A percentile compares a stretch with the other conserved stretches of the same genome.
phyloP scores from a whole-genome alignment of 2,113 vertebrate species.

The Oryzias javanicus region DNA sequence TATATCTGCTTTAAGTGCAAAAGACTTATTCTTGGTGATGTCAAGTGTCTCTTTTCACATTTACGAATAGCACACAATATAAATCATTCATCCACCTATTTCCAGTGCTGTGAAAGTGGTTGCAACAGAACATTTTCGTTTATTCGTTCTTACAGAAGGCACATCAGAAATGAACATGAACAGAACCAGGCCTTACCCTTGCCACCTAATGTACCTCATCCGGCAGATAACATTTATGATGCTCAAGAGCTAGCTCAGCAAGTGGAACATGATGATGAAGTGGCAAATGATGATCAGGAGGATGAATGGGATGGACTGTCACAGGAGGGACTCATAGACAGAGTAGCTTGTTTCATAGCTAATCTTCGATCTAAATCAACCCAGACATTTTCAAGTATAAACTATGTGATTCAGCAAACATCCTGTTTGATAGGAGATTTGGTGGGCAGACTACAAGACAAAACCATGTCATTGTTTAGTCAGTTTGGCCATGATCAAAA shows the following conservation, averaged over 20 bases:
- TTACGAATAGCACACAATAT: background rate
- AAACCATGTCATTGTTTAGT: conserved; percentile 1
- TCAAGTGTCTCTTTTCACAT: conserved; percentile 1
- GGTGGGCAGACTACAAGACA: background rate
- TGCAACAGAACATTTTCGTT: background rate
- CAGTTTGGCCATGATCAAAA: conserved; percentile 2
- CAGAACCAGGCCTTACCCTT: background rate
- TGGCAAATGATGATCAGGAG: background rate
- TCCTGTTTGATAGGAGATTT: background rate
- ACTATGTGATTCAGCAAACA: background rate
- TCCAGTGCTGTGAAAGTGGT: conserved; percentile 4
- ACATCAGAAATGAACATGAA: background rate
- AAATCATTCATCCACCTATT: background rate
- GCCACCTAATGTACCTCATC: background rate
- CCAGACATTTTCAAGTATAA: background rate
- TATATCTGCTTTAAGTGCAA: background rate
- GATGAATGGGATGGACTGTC: conserved; percentile 2
- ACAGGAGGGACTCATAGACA: background rate
- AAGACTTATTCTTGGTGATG: background rate
- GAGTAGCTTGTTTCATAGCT: background rate
- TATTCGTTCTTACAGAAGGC: background rate
- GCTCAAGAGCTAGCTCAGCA: background rate
- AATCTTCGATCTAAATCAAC: background rate
- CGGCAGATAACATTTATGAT: background rate
- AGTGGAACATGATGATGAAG: background rate